Evolutionary conservation across 2,888 invertebrate genomes (phyloP), one percentile per base, ranked within the genome.

Genomic region (Agriopis marginaria): DNA sequence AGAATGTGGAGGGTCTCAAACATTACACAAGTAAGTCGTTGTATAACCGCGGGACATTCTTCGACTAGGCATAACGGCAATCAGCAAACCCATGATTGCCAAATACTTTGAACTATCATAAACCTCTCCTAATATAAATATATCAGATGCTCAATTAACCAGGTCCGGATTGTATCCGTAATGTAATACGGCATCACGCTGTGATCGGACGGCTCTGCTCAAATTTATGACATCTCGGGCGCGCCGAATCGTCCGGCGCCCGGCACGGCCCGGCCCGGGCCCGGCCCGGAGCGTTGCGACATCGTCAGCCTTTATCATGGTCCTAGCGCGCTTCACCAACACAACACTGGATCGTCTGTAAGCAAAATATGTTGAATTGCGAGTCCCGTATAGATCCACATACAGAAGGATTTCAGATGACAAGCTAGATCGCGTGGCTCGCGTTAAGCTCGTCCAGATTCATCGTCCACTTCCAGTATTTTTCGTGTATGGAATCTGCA

Each of bases 131-230:
- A 79, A 82, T 85, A 88, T 87, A 88, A 89, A 87, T 86, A 87
- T 85, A 81, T 79, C 81, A 78, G 76, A 75, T 78, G 85, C 80
- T 86, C 88, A 88, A 89, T 89, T 87, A 88, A 85, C 80, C 78
- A 80, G 76, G 78, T 78, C 72, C 74, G 80, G 77, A 68, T 74
- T 70, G 74, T 75, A 71, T 67, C 77, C 73, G 86, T 82, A 82
- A 86, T 82, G 82, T 82, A 83, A 86, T 84, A 76, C 81, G 90
- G 88, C 89, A 82, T 88, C 91, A 90, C 83, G 92, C 91, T 88
- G 91, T 70, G 88, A 55, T 40, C 63, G 74, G 64, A 23, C 72
- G 66, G 69, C 70, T 68, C 69, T 63, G 53, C 49, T 59, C 50
- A 47, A 68, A 75, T 77, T 77, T 76, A 77, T 76, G 75, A 68